Conservation (phyloP, 2,888 invertebrate species). For the Dioctria rufipes region DNA sequence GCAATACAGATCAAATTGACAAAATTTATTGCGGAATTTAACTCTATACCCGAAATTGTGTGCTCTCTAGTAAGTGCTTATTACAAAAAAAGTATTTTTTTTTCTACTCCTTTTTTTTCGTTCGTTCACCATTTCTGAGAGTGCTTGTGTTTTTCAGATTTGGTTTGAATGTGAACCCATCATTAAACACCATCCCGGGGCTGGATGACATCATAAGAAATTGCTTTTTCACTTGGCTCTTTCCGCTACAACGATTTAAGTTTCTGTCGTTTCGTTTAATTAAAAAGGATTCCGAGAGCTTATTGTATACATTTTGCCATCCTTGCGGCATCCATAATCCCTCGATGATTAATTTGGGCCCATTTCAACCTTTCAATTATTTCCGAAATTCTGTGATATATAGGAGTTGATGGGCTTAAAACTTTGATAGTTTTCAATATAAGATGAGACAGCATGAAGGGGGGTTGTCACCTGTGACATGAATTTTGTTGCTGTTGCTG, state of each 20-base stretch:
- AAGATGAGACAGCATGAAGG: constrained; percentile 21
- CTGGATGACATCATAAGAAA: constrained; percentile 39
- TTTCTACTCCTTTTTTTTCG: not conserved
- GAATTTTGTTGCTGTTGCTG: not conserved
- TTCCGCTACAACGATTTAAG: constrained; percentile 44
- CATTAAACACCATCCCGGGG: not conserved
- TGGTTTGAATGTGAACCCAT: constrained; percentile 34
- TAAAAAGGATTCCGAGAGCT: constrained; percentile 42
- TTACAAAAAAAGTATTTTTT: constrained; percentile 10
- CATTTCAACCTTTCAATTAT: constrained; percentile 49
- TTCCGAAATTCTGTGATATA: constrained; percentile 20
- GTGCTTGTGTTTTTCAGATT: not conserved
- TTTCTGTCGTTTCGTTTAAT: constrained; percentile 48
- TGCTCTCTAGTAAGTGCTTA: constrained; percentile 15
- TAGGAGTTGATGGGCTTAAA: constrained; percentile 43
- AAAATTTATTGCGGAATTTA: constrained; percentile 30
- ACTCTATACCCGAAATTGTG: not conserved
- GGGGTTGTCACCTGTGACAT: constrained; percentile 44
- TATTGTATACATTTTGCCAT: constrained; percentile 42
- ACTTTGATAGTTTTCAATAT: constrained; percentile 49
- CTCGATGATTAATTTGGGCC: constrained; percentile 50
- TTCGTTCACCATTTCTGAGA: too few relatives aligned
- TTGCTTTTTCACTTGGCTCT: constrained; percentile 42
- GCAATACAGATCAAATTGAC: constrained; percentile 37
- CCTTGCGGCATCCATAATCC: constrained; percentile 43